A percentile compares a stretch with the other conserved stretches of the same genome.
These are phyloP conservation scores for Zaprionus tsacasi DNA, from an alignment of 1,140 invertebrate species.

Conservation along the genomic window DNA sequence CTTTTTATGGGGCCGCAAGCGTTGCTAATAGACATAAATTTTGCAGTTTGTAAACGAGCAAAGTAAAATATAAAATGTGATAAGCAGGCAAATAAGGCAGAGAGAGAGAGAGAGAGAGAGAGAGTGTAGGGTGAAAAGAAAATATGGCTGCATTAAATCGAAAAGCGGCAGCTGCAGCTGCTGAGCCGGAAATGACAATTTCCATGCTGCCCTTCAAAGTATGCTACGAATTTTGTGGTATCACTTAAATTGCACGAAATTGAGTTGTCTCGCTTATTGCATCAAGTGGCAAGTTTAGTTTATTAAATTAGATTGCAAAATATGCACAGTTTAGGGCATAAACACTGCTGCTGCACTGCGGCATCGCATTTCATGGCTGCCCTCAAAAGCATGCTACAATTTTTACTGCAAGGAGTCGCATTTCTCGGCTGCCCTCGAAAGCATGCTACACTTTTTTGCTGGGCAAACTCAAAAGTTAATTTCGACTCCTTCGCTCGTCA, in stretches of 20 bases:
- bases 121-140: slow-evolving; percentile 1
- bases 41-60: slow-evolving; percentile 29
- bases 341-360: neutral
- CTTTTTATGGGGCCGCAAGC: slow-evolving; percentile 48
- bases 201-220: neutral
- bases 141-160: neutral
- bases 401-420: neutral
- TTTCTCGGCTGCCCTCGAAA: neutral
- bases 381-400: neutral
- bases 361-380: neutral
- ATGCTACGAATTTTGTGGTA: neutral
- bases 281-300: neutral
- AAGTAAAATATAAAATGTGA: slow-evolving; percentile 14
- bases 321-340: neutral
- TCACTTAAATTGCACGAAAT: neutral
- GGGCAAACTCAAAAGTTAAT: neutral
- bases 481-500: neutral
- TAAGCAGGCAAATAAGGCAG: slow-evolving; percentile 24
- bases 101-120: neutral
- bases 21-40: slow-evolving; percentile 52
- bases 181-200: neutral
- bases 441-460: neutral
- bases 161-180: neutral
- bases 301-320: neutral
- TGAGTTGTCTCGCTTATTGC: slow-evolving; percentile 4